Conservation (phyloP, 2,113 vertebrate genomes). For the Xyliphius kryptos region DNA sequence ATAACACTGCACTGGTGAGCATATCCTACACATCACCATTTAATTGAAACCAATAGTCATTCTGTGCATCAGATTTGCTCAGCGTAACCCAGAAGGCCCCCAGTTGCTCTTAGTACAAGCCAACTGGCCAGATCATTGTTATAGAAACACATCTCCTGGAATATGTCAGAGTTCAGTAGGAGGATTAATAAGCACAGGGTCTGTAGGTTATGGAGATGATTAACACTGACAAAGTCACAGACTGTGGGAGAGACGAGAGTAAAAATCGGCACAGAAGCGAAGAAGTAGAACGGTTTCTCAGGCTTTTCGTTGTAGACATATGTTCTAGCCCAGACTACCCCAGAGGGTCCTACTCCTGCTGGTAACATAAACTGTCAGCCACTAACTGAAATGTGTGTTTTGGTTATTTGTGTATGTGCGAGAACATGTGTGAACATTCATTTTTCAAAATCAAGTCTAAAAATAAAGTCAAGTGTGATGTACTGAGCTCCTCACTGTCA, state of each 20-base stretch:
- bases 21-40: no score
- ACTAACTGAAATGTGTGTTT: background rate
- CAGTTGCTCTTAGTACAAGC: background rate
- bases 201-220: background rate
- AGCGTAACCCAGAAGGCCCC: no score
- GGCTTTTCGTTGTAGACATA: constrained; percentile 30
- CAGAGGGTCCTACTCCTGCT: constrained; percentile 18
- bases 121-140: background rate
- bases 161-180: constrained; percentile 5
- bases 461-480: background rate
- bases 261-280: constrained; percentile 5
- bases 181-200: constrained; percentile 21
- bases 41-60: no score
- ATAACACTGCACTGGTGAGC: no score
- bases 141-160: no score
- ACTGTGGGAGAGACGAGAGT: constrained; percentile 4
- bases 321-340: constrained; percentile 12
- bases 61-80: no score
- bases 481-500: constrained; percentile 1
- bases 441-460: background rate
- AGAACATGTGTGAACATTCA: background rate
- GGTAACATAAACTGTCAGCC: constrained; percentile 9
- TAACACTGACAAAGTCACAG: background rate
- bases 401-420: constrained; percentile 2
- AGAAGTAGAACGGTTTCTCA: constrained; percentile 18